Evolutionary conservation across 2,797 vertebrate genomes (phyloP).

Genomic region (Enteromius viviparus): DNA sequence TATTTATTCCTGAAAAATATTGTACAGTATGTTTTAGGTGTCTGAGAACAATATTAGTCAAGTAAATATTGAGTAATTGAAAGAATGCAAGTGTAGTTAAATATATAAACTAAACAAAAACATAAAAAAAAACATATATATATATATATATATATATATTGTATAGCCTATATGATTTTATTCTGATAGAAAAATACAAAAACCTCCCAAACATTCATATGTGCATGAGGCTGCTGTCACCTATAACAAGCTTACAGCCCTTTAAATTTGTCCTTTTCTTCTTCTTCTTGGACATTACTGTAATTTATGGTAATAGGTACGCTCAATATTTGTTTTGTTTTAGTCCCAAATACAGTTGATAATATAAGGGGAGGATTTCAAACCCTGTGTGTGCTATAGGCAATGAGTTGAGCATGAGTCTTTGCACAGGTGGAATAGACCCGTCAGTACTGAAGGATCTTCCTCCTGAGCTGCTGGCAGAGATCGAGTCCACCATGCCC

Average conservation of each 20-base stretch:
- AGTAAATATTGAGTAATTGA: background rate
- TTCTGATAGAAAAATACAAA: background rate
- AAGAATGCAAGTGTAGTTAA: background rate
- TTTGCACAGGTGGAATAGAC: slow-evolving; percentile 88
- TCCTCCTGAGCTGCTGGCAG: slow-evolving; percentile 91
- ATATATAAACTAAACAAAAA: background rate
- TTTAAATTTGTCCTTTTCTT: background rate
- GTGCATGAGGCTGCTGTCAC: background rate
- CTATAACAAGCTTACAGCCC: background rate
- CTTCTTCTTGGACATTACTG: background rate
- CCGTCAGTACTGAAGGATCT: slow-evolving; percentile 93
- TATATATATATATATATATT: too few relatives aligned
- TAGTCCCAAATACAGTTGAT: background rate
- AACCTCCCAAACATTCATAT: background rate
- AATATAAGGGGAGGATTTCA: background rate
- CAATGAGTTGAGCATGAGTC: background rate
- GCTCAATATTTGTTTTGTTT: too few relatives aligned
- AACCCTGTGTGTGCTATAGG: background rate
- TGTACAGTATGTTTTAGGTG: too few relatives aligned
- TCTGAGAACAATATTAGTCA: background rate
- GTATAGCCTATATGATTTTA: background rate
- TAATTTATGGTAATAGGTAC: background rate
- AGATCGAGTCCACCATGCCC: slow-evolving; percentile 97
- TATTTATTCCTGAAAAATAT: background rate
- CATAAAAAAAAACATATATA: too few relatives aligned